Conservation (phyloP, 2,113 vertebrate species). For the Ceyx cyanopectus region DNA sequence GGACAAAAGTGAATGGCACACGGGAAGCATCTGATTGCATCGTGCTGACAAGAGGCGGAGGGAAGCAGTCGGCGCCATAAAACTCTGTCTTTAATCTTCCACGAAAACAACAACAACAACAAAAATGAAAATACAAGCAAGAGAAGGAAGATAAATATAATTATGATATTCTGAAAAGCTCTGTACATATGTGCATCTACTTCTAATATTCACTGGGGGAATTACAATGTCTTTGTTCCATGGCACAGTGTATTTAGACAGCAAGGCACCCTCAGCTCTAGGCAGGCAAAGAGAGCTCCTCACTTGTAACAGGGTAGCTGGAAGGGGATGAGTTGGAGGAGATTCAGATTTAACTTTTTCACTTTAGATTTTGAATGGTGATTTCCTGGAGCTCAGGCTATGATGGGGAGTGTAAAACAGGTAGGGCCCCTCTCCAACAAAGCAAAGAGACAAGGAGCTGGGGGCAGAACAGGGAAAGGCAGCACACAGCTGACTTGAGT, state of each 20-base stretch:
- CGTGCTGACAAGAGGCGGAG: background rate
- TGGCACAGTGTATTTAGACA: background rate
- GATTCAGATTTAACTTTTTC: background rate
- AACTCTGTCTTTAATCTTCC: background rate
- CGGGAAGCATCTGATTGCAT: background rate
- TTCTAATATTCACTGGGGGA: background rate
- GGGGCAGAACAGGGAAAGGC: background rate
- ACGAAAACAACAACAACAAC: background rate
- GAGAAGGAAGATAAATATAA: constrained; percentile 48
- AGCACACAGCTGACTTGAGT: accelerated
- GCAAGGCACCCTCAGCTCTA: background rate
- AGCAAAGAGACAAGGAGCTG: accelerated
- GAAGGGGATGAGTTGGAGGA: background rate
- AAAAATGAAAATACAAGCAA: background rate
- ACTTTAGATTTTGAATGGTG: background rate
- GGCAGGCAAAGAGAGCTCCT: background rate
- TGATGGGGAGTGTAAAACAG: accelerated
- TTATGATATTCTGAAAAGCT: constrained; percentile 9
- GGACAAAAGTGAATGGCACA: background rate
- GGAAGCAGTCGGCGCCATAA: background rate
- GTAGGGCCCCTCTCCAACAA: accelerated
- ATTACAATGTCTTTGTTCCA: background rate
- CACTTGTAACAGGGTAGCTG: background rate
- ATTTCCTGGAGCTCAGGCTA: background rate
- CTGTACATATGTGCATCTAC: background rate